A percentile compares a stretch with the other conserved stretches of the same genome.
Evolutionary conservation across 1,140 invertebrate genomes (phyloP).

Genomic region (Orchesella cincta): DNA sequence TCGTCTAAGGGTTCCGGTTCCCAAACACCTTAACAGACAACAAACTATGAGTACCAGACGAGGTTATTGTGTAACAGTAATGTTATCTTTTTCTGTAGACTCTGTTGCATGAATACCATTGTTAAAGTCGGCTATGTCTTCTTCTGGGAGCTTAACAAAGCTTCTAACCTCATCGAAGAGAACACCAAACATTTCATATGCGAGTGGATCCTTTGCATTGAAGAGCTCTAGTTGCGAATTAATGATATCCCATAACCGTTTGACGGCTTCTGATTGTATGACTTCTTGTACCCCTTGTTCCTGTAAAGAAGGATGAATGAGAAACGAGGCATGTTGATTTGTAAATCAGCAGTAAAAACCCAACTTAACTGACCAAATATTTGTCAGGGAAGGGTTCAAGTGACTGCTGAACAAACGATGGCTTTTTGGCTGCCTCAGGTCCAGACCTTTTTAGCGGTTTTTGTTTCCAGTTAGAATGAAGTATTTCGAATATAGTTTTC

Average conservation of each 20-base stretch:
- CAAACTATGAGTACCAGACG: too few relatives aligned
- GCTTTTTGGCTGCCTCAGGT: background rate
- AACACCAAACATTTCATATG: background rate
- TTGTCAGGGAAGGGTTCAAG: background rate
- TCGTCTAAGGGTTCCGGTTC: slow-evolving; percentile 20
- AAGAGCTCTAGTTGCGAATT: background rate
- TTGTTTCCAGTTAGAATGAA: background rate
- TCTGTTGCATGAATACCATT: background rate
- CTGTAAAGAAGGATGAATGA: background rate
- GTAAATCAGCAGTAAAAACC: too few relatives aligned
- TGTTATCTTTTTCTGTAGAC: background rate
- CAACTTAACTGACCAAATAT: background rate
- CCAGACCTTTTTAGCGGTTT: background rate
- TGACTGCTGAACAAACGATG: background rate
- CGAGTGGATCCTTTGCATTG: background rate
- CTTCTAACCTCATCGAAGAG: slow-evolving; percentile 1
- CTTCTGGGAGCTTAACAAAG: slow-evolving; percentile 6
- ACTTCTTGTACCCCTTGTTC: background rate
- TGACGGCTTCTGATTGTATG: background rate
- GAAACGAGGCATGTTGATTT: background rate
- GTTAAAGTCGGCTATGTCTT: background rate
- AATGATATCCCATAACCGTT: background rate
- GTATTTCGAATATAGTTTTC: background rate
- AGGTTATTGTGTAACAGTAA: too few relatives aligned
- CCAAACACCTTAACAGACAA: background rate